A percentile compares a stretch with the other conserved stretches of the same genome.
Conservation (phyloP, 2,888 invertebrate species). For the Rhagonycha fulva region DNA sequence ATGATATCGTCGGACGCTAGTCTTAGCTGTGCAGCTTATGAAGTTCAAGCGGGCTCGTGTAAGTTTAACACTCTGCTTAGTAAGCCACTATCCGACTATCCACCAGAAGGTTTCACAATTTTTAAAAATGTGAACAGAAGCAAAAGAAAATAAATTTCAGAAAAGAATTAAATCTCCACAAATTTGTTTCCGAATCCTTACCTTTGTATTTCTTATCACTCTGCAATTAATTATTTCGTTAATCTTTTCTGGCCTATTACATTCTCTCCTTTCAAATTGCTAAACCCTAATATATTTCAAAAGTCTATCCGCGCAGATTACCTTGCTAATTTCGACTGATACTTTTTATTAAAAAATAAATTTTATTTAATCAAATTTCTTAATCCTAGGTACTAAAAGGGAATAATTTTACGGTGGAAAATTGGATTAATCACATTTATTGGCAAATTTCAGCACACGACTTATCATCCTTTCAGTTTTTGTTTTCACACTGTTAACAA, state of each 20-base stretch:
- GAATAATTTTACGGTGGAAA: not conserved
- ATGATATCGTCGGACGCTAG: not conserved
- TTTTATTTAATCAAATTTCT: not conserved
- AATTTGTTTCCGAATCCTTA: not conserved
- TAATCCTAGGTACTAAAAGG: not conserved
- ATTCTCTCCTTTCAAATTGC: not conserved
- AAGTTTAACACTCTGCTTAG: not conserved
- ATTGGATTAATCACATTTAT: not conserved
- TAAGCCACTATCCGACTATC: not conserved
- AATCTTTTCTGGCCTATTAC: not conserved
- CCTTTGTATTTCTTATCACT: not conserved
- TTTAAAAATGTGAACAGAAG: not conserved
- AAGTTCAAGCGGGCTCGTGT: not conserved
- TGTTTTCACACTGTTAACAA: not conserved
- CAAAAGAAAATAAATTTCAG: not conserved
- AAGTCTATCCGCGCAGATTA: not conserved
- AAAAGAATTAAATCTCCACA: not conserved
- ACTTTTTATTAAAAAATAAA: not conserved
- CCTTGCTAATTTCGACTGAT: not conserved
- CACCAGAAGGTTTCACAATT: not conserved
- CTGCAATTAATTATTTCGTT: not conserved
- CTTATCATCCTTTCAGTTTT: not conserved
- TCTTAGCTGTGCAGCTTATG: not conserved
- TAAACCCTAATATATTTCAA: not conserved
- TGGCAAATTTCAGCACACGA: not conserved